Evolutionary conservation across 2,888 invertebrate species (phyloP).

Genomic region (Harpalus rufipes): DNA sequence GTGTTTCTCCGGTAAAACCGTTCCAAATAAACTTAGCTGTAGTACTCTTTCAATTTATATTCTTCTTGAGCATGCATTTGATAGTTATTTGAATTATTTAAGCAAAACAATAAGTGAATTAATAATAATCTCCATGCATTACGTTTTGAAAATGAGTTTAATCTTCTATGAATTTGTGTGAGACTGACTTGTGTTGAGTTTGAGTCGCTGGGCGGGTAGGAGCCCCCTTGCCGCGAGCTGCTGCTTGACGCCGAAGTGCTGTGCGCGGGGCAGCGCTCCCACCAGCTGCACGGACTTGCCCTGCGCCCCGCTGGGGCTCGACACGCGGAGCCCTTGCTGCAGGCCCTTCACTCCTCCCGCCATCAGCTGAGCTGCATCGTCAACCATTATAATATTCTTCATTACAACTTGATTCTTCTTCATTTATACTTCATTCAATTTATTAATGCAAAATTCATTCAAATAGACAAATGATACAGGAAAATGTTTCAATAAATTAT

Average conservation of each 20-base stretch:
- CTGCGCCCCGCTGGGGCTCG: slow-evolving; percentile 72
- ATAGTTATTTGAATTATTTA: slow-evolving; percentile 12
- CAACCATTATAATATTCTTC: slow-evolving; percentile 17
- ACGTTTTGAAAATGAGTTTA: slow-evolving; percentile 29
- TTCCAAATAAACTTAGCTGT: slow-evolving; percentile 53
- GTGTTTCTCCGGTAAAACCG: too few species aligned
- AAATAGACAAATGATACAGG: slow-evolving; percentile 2
- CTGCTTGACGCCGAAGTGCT: slow-evolving; percentile 73
- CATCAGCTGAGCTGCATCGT: slow-evolving; percentile 81
- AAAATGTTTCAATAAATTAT: background rate
- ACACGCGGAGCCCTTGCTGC: slow-evolving; percentile 74
- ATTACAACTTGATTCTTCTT: slow-evolving; percentile 11
- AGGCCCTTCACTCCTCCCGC: slow-evolving; percentile 82
- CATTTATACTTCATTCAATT: slow-evolving; percentile 6
- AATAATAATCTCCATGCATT: slow-evolving; percentile 26
- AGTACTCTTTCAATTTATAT: slow-evolving; percentile 69
- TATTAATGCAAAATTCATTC: slow-evolving; percentile 4
- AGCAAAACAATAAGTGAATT: slow-evolving; percentile 1
- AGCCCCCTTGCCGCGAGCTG: slow-evolving; percentile 73
- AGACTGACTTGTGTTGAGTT: slow-evolving; percentile 76
- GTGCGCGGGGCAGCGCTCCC: slow-evolving; percentile 74
- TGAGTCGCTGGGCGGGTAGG: slow-evolving; percentile 73
- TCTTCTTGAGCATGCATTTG: slow-evolving; percentile 34
- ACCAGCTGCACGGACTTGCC: slow-evolving; percentile 73
- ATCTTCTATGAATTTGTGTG: slow-evolving; percentile 41